Evolutionary conservation across 2,113 vertebrate species (phyloP).

Genomic region (Halichoerus grypus): DNA sequence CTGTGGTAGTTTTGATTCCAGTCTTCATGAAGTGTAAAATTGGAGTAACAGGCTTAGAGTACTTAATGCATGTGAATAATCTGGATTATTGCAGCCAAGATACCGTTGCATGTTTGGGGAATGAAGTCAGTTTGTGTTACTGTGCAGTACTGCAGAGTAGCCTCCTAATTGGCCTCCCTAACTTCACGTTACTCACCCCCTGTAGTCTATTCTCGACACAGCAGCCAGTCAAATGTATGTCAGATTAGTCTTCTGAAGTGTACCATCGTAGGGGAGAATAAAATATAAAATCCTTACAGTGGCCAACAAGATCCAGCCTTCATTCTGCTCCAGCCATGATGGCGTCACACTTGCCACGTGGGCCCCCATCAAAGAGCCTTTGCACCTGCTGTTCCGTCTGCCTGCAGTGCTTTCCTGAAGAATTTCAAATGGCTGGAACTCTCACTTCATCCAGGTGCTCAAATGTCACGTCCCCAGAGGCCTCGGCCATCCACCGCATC

Average conservation of each 20-base stretch:
- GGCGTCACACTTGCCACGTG: accelerated
- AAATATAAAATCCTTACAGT: background rate
- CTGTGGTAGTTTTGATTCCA: conserved; percentile 3
- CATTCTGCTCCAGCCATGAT: too few relatives aligned
- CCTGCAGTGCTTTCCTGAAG: background rate
- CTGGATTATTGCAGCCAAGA: background rate
- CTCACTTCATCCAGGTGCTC: background rate
- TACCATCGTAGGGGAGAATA: background rate
- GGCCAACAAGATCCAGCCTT: background rate
- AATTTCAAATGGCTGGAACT: background rate
- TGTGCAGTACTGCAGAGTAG: background rate
- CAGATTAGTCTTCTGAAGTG: background rate
- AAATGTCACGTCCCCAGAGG: background rate
- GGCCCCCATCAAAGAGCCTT: background rate
- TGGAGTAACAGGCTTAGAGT: conserved; percentile 51
- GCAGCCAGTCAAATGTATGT: background rate
- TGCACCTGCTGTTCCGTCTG: background rate
- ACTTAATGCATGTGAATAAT: conserved; percentile 26
- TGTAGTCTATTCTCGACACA: background rate
- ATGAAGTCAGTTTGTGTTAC: background rate
- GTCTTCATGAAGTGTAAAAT: conserved; percentile 66
- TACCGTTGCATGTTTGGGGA: background rate
- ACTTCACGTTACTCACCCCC: background rate
- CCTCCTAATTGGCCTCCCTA: background rate
- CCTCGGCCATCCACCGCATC: background rate